These are phyloP conservation scores for Zootoca vivipara DNA, from an alignment of 2,113 vertebrate species.

Conservation along the genomic window DNA sequence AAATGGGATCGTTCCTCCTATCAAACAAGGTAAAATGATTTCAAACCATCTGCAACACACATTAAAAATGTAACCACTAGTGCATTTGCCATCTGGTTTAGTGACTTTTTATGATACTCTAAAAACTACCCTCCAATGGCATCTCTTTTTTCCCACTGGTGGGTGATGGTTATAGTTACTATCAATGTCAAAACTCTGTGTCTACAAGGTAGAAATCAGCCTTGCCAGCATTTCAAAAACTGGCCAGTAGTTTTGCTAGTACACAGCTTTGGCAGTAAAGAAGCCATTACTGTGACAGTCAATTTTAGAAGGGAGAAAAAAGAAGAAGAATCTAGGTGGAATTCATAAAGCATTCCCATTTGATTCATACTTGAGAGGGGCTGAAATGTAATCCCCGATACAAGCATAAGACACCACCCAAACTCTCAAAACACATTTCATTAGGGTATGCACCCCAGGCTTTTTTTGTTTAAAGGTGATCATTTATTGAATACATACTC, in stretches of 20 bases:
- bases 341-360: neutral
- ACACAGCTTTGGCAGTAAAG: slow-evolving; percentile 3
- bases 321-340: neutral
- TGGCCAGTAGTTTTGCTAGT: neutral
- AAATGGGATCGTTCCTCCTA: slow-evolving; percentile 51
- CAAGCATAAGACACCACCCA: neutral
- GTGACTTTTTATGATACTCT: slow-evolving; percentile 55
- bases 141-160: slow-evolving; percentile 56
- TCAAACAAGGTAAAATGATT: slow-evolving; percentile 63
- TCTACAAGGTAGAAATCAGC: slow-evolving; percentile 7
- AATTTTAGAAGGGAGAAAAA: slow-evolving; percentile 43
- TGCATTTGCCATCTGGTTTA: slow-evolving; percentile 67
- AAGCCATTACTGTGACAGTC: slow-evolving; percentile 46
- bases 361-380: neutral
- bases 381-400: neutral
- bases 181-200: slow-evolving; percentile 43
- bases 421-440: neutral
- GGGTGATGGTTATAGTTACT: slow-evolving; percentile 36
- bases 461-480: no score
- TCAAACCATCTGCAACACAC: slow-evolving; percentile 60
- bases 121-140: slow-evolving; percentile 53
- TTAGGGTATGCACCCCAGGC: no score
- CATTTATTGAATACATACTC: no score
- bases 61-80: slow-evolving; percentile 65
- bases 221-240: slow-evolving; percentile 18